Evolutionary conservation across 2,888 invertebrate species (phyloP).

Genomic region (Caenorhabditis japonica): DNA sequence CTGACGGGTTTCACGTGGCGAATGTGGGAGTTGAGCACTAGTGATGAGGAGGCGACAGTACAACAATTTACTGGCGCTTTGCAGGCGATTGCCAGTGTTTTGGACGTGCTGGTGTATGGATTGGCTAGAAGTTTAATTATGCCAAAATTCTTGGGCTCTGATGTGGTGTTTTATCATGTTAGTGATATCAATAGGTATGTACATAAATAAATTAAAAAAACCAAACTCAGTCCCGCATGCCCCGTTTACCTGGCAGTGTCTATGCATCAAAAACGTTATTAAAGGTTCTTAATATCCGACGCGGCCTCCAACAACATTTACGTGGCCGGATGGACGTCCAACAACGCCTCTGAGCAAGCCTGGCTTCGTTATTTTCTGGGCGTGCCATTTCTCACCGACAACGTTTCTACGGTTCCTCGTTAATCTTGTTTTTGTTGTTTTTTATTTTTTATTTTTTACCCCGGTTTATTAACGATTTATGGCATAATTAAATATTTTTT

Average conservation of each 20-base stretch:
- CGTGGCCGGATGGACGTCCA: constrained; percentile 44
- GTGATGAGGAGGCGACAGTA: constrained; percentile 34
- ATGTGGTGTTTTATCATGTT: constrained; percentile 50
- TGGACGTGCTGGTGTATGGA: constrained; percentile 29
- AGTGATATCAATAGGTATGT: constrained; percentile 49
- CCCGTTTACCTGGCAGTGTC: not conserved
- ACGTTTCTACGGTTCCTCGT: constrained; percentile 38
- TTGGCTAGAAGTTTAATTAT: constrained; percentile 30
- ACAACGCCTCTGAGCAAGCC: constrained; percentile 28
- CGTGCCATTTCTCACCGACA: constrained; percentile 50
- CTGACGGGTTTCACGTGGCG: constrained; percentile 51
- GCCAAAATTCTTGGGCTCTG: constrained; percentile 47
- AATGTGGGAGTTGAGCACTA: constrained; percentile 47
- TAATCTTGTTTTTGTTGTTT: no score
- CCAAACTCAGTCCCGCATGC: not conserved
- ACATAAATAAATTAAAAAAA: not conserved
- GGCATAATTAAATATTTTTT: no score
- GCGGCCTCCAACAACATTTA: constrained; percentile 47
- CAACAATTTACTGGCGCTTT: constrained; percentile 25
- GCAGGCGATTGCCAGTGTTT: constrained; percentile 26
- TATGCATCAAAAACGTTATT: not conserved
- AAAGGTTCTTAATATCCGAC: constrained; percentile 29
- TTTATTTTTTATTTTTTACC: no score
- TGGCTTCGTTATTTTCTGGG: constrained; percentile 41
- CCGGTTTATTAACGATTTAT: no score